A percentile compares a stretch with the other conserved stretches of the same genome.
Conservation (phyloP, 2,797 vertebrate species). For the Phataginus tricuspis region DNA sequence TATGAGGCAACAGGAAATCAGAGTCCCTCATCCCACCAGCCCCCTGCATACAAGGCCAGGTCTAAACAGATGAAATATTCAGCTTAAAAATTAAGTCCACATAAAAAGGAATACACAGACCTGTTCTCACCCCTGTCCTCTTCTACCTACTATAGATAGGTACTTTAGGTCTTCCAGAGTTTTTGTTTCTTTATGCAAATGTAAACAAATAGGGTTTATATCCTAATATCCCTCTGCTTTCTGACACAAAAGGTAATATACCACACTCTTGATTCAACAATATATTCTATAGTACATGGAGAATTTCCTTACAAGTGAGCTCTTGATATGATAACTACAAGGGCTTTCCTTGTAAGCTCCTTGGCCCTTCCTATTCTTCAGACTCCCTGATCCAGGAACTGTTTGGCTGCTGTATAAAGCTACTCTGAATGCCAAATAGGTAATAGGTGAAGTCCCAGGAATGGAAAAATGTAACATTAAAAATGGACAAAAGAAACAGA, state of each 20-base stretch:
- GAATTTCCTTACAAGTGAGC: neutral
- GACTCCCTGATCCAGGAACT: neutral
- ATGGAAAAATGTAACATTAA: slow-evolving; percentile 25
- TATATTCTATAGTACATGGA: neutral
- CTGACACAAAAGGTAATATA: slow-evolving; percentile 24
- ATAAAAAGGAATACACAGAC: neutral
- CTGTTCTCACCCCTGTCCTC: neutral
- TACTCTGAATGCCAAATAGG: slow-evolving; percentile 2
- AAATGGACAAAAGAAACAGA: slow-evolving; percentile 17
- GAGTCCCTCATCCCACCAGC: neutral
- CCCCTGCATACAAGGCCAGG: neutral
- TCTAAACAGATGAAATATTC: neutral
- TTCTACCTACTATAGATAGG: neutral
- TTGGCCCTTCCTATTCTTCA: neutral
- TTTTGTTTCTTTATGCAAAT: slow-evolving; percentile 31
- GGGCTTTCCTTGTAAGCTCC: slow-evolving; percentile 4
- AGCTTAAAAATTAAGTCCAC: neutral
- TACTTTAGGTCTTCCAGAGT: neutral
- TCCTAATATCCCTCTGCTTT: neutral
- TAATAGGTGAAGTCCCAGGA: neutral
- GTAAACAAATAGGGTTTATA: neutral
- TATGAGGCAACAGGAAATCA: neutral
- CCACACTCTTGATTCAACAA: neutral
- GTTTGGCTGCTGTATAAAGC: slow-evolving; percentile 30
- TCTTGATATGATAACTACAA: neutral